Base-by-base conservation (phyloP, 2,797 vertebrate genomes). In the Falco cherrug region DNA sequence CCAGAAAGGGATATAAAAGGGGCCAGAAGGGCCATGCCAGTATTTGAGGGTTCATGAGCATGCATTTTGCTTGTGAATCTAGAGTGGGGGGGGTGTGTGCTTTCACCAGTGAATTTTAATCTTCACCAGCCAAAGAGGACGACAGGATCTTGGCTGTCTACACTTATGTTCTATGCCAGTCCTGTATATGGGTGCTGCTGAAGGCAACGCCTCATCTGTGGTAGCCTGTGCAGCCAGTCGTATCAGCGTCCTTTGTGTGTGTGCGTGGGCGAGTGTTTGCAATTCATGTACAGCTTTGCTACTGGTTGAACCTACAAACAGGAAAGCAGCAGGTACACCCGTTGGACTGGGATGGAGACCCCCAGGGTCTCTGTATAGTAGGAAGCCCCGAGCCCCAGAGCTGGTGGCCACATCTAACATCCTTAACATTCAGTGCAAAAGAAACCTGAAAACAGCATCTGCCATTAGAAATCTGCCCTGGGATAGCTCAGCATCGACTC, bases 401-500 rank as follows among this genome's bases (percentile, higher is more conserved):
- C 54, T 84, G n/a, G 35, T 2, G 1, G n/a, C 45, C 6, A 1
- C 3, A 2, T 29, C 4, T 37, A 92, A 68, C 13, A 85, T 11
- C 64, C 26, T 9, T 22, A 48, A 47, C 3, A 25, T 33, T 19
- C 61, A 65, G 68, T 31, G 56, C 22, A 71, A 21, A 57, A 75
- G 3, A 70, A 74, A 48, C 8, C 18, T 24, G n/a, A 16, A 59
- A 85, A 26, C 11, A 83, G 47, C 18, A 56, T 63, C 51, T 17
- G 14, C 11, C 6, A 1, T 65, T 5, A 37, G 56, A 67, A 81
- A 69, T 21, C 8, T 71, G 50, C 33, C 68, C 70, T 47, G 14
- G 18, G 29, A 16, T 0, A 35, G 54, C 51, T 75, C 41, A 79
- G 83, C 67, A 16, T 19, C 56, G 50, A 98, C 98, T 98, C 95